A percentile compares a stretch with the other conserved stretches of the same genome.
These are phyloP conservation scores for Enteromius treurensis DNA, from an alignment of 2,797 vertebrate species.

Conservation along the genomic window DNA sequence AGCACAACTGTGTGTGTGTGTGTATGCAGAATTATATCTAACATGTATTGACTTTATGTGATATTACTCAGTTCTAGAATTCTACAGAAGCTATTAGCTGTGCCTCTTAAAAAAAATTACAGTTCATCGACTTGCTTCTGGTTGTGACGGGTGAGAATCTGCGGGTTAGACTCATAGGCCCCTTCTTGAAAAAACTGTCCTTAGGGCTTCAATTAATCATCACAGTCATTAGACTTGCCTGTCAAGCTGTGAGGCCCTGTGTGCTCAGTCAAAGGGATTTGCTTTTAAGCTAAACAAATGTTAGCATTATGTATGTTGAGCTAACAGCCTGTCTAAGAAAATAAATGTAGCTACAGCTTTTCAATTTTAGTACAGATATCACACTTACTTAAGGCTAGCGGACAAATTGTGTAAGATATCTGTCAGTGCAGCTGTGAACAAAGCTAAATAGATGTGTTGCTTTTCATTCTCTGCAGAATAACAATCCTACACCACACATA, in stretches of 20 bases:
- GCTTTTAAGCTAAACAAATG: slow-evolving; percentile 65
- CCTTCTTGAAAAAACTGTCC: slow-evolving; percentile 84
- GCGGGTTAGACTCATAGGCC: slow-evolving; percentile 79
- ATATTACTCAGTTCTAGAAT: neutral
- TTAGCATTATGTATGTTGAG: slow-evolving; percentile 63
- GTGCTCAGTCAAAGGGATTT: slow-evolving; percentile 81
- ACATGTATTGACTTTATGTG: neutral
- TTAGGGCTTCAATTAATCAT: slow-evolving; percentile 86
- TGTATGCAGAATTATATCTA: neutral
- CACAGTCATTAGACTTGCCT: slow-evolving; percentile 86
- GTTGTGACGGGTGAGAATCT: slow-evolving; percentile 76
- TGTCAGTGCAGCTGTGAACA: slow-evolving; percentile 36
- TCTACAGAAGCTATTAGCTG: neutral
- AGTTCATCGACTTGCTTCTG: slow-evolving; percentile 67
- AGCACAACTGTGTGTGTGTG: no score
- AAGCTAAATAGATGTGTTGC: slow-evolving; percentile 12
- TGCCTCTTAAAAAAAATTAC: slow-evolving; percentile 43
- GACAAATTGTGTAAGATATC: slow-evolving; percentile 42
- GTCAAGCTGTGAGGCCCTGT: slow-evolving; percentile 80
- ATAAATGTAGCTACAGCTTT: slow-evolving; percentile 52
- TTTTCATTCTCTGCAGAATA: slow-evolving; percentile 12
- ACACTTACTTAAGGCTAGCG: slow-evolving; percentile 37
- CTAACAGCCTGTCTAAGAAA: slow-evolving; percentile 58
- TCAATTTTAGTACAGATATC: slow-evolving; percentile 39
- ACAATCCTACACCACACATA: neutral